phyloP scores from a whole-genome alignment of 2,113 vertebrate species.

The Caracal caracal region DNA sequence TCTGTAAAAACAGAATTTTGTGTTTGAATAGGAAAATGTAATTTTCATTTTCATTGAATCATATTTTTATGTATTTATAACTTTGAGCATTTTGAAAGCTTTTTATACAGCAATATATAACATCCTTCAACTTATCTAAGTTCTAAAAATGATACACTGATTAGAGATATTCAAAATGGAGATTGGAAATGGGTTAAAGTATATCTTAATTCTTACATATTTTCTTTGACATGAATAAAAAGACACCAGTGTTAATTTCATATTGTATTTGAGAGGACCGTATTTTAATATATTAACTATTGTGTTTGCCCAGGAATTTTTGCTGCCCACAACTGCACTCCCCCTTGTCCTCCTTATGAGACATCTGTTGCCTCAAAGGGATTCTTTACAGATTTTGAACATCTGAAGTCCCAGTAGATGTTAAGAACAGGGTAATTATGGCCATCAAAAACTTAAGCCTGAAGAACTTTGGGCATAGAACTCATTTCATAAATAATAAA shows the following conservation, averaged over 20 bases:
- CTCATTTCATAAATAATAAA: background rate
- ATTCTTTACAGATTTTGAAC: background rate
- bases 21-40: background rate
- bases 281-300: conserved; percentile 26
- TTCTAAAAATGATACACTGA: conserved; percentile 22
- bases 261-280: background rate
- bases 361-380: background rate
- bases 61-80: background rate
- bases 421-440: background rate
- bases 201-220: background rate
- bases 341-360: background rate
- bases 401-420: background rate
- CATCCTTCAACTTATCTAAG: background rate
- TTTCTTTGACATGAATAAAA: conserved; percentile 23
- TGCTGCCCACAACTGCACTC: background rate
- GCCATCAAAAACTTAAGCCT: background rate
- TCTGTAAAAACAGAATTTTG: conserved; percentile 5
- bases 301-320: background rate
- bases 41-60: conserved; percentile 20
- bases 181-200: background rate
- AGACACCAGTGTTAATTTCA: background rate
- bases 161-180: background rate
- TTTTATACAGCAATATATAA: background rate
- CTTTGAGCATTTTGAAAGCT: background rate
- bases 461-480: background rate